Evolutionary conservation across 2,888 invertebrate species (phyloP).

Genomic region (Minunthozetes semirufus): DNA sequence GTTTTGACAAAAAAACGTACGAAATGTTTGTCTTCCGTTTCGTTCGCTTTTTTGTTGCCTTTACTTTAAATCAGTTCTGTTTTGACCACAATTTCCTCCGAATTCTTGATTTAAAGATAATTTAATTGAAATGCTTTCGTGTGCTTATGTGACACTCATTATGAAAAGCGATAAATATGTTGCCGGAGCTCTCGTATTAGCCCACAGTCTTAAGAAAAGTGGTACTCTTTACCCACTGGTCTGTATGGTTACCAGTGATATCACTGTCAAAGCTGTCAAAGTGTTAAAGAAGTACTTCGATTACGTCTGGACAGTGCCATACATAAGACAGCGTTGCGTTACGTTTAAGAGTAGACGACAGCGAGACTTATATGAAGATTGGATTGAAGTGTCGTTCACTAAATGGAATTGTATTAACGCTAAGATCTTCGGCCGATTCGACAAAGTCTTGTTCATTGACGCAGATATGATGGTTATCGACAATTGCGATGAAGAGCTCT

Average conservation of each 20-base stretch:
- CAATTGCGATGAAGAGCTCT: conserved; percentile 9
- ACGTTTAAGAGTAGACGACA: background rate
- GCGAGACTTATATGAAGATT: conserved; percentile 7
- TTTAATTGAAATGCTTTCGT: background rate
- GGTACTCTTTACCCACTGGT: background rate
- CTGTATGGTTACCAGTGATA: conserved; percentile 24
- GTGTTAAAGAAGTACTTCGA: background rate
- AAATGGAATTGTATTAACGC: conserved; percentile 26
- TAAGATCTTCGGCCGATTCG: background rate
- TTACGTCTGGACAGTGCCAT: conserved; percentile 1
- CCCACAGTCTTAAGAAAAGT: background rate
- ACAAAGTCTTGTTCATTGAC: conserved; percentile 18
- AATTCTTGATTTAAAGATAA: too few species aligned
- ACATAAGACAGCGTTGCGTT: conserved; percentile 9
- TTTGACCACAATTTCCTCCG: too few species aligned
- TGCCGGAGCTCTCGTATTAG: conserved; percentile 20
- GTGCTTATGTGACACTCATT: conserved; percentile 4
- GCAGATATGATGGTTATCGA: conserved; percentile 11
- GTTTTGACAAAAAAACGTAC: too few species aligned
- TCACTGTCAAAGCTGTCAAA: background rate
- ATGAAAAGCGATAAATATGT: conserved; percentile 20
- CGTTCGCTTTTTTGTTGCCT: too few species aligned
- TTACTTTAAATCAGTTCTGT: too few species aligned
- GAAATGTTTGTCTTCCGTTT: too few species aligned
- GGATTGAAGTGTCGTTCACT: conserved; percentile 17